Percentiles rank a stretch among this genome's conserved stretches.
These are phyloP conservation scores for Bos javanicus DNA, from an alignment of 2,113 vertebrate genomes.

Conservation along the genomic window DNA sequence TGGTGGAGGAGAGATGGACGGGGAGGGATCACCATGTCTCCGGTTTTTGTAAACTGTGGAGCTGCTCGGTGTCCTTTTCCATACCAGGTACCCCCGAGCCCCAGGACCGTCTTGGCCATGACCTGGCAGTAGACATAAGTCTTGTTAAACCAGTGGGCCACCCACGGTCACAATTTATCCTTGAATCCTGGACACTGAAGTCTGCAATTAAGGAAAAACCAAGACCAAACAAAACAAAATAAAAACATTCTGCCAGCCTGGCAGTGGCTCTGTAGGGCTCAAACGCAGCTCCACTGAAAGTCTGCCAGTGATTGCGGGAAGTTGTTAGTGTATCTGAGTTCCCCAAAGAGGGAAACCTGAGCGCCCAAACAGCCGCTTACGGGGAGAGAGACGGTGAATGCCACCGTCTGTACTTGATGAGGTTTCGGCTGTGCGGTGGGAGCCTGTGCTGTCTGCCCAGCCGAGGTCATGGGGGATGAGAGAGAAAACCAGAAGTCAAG, in stretches of 20 bases:
- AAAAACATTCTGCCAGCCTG: conserved; percentile 7
- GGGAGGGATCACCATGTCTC: background rate
- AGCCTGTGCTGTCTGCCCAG: background rate
- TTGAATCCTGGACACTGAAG: conserved; percentile 2
- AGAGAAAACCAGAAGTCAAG: background rate
- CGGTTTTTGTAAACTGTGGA: background rate
- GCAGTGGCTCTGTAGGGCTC: background rate
- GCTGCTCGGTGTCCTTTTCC: background rate
- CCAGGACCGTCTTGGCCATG: background rate
- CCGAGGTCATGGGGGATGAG: background rate
- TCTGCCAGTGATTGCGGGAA: background rate
- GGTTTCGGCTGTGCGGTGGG: fast-evolving
- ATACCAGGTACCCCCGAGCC: background rate
- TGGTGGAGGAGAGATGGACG: background rate
- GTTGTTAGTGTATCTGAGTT: background rate
- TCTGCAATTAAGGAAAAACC: conserved; percentile 16
- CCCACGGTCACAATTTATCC: background rate
- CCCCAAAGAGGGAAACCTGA: background rate
- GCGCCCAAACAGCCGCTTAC: background rate
- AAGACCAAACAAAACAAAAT: conserved; percentile 16
- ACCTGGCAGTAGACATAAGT: background rate
- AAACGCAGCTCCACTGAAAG: conserved; percentile 59
- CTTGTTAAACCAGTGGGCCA: background rate
- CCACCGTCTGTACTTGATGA: background rate
- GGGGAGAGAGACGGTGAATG: background rate